Conservation (phyloP, 2,113 vertebrate species). For the Hippocampus guttulatus region DNA sequence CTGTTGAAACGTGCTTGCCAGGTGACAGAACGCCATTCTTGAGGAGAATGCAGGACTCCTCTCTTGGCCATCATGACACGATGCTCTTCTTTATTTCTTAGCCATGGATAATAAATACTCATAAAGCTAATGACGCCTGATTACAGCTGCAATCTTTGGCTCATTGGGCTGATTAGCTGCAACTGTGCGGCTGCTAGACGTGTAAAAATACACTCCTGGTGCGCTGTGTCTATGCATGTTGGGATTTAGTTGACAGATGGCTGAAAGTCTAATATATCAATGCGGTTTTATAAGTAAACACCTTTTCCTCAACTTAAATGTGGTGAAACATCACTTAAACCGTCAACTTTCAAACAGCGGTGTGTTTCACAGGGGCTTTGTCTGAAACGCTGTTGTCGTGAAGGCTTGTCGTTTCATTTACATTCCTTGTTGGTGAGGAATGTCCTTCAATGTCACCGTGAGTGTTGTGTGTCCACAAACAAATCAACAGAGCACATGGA, state of each 20-base stretch:
- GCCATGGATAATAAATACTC: conserved; percentile 80
- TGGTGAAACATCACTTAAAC: conserved; percentile 27
- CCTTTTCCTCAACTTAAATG: conserved; percentile 9
- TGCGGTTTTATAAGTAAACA: conserved; percentile 22
- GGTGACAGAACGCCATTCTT: conserved; percentile 74
- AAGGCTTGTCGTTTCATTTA: conserved; percentile 64
- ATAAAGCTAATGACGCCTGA: conserved; percentile 81
- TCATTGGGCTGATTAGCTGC: conserved; percentile 81
- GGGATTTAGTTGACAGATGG: conserved; percentile 40
- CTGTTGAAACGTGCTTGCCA: conserved; percentile 63
- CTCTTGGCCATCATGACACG: conserved; percentile 71
- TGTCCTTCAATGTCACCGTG: conserved; percentile 75
- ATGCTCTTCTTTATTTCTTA: conserved; percentile 70
- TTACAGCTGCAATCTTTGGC: conserved; percentile 80
- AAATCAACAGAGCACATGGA: conserved; percentile 73
- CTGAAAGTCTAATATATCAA: conserved; percentile 1
- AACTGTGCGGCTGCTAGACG: conserved; percentile 66
- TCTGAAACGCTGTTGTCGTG: conserved; percentile 44
- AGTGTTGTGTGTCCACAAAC: conserved; percentile 73
- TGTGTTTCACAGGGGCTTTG: conserved; percentile 35
- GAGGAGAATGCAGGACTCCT: conserved; percentile 72
- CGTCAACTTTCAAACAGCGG: conserved; percentile 19
- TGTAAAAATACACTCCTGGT: conserved; percentile 69
- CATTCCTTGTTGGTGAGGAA: conserved; percentile 68
- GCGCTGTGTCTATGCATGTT: conserved; percentile 37